phyloP scores from a whole-genome alignment of 37 sponge, comb jelly and placozoan genomes.

The Cliona cf. orientalis region DNA sequence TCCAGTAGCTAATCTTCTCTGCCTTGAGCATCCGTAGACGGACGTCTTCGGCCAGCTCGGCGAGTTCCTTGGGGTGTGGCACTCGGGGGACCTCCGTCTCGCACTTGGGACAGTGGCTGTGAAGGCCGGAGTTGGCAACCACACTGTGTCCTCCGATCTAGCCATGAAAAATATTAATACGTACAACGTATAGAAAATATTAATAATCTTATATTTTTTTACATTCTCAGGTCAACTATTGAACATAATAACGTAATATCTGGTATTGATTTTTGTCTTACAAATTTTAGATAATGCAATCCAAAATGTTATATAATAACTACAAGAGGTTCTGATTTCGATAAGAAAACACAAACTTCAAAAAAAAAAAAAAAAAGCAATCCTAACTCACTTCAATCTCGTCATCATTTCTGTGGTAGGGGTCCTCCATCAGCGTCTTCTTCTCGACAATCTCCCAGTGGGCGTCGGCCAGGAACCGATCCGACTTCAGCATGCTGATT shows the following conservation, averaged over 20 bases:
- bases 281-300: too few species aligned
- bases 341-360: too few species aligned
- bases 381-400: slow-evolving; percentile 25
- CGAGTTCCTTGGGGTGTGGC: slow-evolving; percentile 81
- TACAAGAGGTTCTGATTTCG: too few species aligned
- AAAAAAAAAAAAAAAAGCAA: too few species aligned
- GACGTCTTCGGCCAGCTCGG: slow-evolving; percentile 85
- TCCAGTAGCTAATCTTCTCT: slow-evolving; percentile 94
- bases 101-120: slow-evolving; percentile 34
- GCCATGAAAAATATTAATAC: too few species aligned
- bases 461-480: slow-evolving; percentile 84
- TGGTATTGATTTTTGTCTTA: too few species aligned
- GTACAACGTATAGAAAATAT: too few species aligned
- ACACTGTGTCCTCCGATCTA: too few species aligned
- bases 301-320: too few species aligned
- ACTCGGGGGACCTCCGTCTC: slow-evolving; percentile 53
- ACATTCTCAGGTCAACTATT: too few species aligned
- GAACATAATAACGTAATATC: too few species aligned
- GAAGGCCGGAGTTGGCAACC: background rate
- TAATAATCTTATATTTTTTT: too few species aligned
- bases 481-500: slow-evolving; percentile 80
- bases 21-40: slow-evolving; percentile 81
- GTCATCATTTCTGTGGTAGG: slow-evolving; percentile 32
- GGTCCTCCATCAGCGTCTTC: slow-evolving; percentile 62
- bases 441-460: slow-evolving; percentile 91